Conservation (phyloP, 2,888 invertebrate genomes). For the Biston betularia region DNA sequence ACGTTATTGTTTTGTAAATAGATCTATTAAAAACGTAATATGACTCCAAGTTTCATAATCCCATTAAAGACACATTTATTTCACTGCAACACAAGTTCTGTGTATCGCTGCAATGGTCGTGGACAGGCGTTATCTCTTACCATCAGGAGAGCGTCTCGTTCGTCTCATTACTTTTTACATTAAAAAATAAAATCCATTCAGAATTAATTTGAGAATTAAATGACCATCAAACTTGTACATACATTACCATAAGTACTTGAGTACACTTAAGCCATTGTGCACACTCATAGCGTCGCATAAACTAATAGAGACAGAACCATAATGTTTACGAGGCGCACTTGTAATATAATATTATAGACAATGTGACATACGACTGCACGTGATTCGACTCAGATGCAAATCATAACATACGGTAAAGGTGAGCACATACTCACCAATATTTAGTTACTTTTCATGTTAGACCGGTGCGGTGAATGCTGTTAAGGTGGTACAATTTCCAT, state of each 20-base stretch:
- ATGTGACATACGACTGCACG: slow-evolving; percentile 58
- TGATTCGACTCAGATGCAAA: slow-evolving; percentile 58
- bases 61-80: too few species aligned
- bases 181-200: too few species aligned
- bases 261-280: slow-evolving; percentile 3
- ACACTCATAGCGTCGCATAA: slow-evolving; percentile 17
- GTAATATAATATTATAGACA: slow-evolving; percentile 61
- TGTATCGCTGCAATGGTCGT: too few species aligned
- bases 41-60: not conserved
- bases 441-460: not conserved
- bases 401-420: slow-evolving; percentile 40
- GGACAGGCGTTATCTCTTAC: too few species aligned
- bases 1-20: too few species aligned
- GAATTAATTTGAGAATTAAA: slow-evolving; percentile 1
- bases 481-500: too few species aligned
- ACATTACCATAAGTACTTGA: too few species aligned
- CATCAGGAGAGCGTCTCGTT: too few species aligned
- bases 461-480: too few species aligned
- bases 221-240: slow-evolving; percentile 1
- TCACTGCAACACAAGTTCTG: too few species aligned
- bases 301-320: slow-evolving; percentile 50
- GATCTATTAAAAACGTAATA: too few species aligned
- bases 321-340: slow-evolving; percentile 61
- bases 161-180: too few species aligned
- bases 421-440: not conserved